Conservation (phyloP, 2,888 invertebrate species). For the Pecten maximus region DNA sequence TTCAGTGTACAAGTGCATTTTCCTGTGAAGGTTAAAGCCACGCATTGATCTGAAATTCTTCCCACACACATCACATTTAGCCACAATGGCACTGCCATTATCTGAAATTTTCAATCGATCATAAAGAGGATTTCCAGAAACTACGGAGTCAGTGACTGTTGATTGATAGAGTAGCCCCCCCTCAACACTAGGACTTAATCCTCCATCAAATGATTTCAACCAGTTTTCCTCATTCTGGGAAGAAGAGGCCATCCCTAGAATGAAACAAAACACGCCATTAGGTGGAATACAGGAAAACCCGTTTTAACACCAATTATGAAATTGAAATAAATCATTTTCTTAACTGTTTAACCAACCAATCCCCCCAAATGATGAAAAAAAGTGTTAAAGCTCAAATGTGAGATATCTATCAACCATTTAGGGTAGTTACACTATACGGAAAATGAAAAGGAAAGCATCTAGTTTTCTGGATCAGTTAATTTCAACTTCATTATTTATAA, state of each 20-base stretch:
- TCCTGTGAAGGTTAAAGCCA: slow-evolving; percentile 43
- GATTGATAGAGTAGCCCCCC: background rate
- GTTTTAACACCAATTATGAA: background rate
- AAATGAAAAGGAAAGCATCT: too few species aligned
- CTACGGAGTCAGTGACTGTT: background rate
- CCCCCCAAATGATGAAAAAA: too few species aligned
- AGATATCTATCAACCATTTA: too few species aligned
- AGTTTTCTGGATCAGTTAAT: too few species aligned
- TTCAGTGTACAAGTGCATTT: slow-evolving; percentile 38
- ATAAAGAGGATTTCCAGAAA: background rate
- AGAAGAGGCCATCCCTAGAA: background rate
- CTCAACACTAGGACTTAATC: background rate
- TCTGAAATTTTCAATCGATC: background rate
- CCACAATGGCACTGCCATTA: background rate
- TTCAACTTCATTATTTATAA: too few species aligned
- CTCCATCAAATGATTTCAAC: background rate
- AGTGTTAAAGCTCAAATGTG: too few species aligned
- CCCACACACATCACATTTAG: slow-evolving; percentile 39
- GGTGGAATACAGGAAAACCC: background rate
- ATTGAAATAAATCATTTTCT: too few species aligned
- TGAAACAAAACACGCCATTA: background rate
- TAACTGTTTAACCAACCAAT: too few species aligned
- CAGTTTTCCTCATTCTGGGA: slow-evolving; percentile 8
- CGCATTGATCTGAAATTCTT: slow-evolving; percentile 45
- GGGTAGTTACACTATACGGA: too few species aligned